phyloP scores from a whole-genome alignment of 2,888 invertebrate species.

The Osmoderma eremita region DNA sequence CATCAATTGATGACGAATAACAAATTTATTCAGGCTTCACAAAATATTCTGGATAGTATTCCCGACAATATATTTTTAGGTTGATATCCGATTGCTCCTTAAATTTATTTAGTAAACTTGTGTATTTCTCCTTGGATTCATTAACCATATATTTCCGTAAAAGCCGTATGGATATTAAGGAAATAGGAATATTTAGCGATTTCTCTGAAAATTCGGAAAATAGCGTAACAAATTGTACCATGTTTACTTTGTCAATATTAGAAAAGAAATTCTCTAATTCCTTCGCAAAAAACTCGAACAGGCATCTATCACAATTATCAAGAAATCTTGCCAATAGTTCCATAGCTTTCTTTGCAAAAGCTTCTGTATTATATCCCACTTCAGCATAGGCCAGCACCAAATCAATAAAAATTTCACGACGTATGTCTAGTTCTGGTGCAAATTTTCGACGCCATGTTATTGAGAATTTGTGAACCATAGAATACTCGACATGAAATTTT shows the following conservation, averaged over 20 bases:
- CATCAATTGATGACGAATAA: no score
- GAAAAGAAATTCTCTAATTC: not conserved
- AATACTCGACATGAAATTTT: not conserved
- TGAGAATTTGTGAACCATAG: constrained; percentile 4
- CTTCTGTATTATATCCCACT: constrained; percentile 3
- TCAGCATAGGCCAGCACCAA: constrained; percentile 1
- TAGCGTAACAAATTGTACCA: not conserved
- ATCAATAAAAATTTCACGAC: not conserved
- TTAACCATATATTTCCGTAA: not conserved
- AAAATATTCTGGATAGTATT: no score
- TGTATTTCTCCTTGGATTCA: no score
- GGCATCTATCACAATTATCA: not conserved
- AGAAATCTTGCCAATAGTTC: constrained; percentile 3
- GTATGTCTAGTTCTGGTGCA: not conserved
- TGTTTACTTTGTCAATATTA: not conserved
- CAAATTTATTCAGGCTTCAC: no score
- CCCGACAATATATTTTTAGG: no score
- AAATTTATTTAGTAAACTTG: no score
- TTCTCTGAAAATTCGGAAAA: not conserved
- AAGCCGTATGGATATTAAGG: constrained; percentile 5
- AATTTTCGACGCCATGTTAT: constrained; percentile 4
- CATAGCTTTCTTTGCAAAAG: not conserved
- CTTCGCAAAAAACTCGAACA: not conserved
- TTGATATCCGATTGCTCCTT: no score
- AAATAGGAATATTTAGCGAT: not conserved